Percentiles rank a stretch among this genome's conserved stretches.
phyloP scores from a whole-genome alignment of 2,888 invertebrate genomes.

The Sminthurides aquaticus region DNA sequence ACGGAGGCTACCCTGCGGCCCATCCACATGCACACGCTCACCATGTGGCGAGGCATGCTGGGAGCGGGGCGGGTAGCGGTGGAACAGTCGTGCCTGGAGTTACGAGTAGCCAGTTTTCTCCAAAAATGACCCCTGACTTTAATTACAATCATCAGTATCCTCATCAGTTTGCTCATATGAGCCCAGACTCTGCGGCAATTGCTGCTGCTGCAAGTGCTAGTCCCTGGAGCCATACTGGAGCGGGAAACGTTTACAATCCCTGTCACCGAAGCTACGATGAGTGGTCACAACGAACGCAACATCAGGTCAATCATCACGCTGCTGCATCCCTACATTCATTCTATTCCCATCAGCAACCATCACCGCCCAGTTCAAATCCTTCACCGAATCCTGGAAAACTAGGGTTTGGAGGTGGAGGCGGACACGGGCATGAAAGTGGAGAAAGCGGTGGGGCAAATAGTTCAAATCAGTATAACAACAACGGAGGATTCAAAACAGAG shows the following conservation, averaged over 20 bases:
- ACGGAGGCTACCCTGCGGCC: slow-evolving; percentile 18
- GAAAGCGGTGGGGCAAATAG: neutral
- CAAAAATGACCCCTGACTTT: slow-evolving; percentile 38
- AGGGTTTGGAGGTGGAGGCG: neutral
- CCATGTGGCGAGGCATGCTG: neutral
- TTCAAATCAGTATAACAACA: neutral
- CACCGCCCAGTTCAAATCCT: neutral
- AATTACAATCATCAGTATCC: slow-evolving; percentile 37
- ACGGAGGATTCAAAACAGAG: neutral
- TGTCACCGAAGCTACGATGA: slow-evolving; percentile 32
- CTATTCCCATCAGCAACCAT: neutral
- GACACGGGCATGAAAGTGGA: neutral
- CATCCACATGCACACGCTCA: slow-evolving; percentile 25
- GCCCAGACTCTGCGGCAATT: slow-evolving; percentile 32
- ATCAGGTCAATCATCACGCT: slow-evolving; percentile 33
- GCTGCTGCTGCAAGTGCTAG: slow-evolving; percentile 32
- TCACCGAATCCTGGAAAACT: neutral
- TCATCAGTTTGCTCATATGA: slow-evolving; percentile 30
- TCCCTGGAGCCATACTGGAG: slow-evolving; percentile 30
- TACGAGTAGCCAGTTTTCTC: slow-evolving; percentile 40
- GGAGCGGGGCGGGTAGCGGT: slow-evolving; percentile 9
- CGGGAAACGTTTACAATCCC: slow-evolving; percentile 16
- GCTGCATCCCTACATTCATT: slow-evolving; percentile 21
- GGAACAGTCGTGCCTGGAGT: slow-evolving; percentile 29
- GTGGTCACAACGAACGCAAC: slow-evolving; percentile 19